Evolutionary conservation across 2,888 invertebrate genomes (phyloP).

Genomic region (Cerceris ruficornis): DNA sequence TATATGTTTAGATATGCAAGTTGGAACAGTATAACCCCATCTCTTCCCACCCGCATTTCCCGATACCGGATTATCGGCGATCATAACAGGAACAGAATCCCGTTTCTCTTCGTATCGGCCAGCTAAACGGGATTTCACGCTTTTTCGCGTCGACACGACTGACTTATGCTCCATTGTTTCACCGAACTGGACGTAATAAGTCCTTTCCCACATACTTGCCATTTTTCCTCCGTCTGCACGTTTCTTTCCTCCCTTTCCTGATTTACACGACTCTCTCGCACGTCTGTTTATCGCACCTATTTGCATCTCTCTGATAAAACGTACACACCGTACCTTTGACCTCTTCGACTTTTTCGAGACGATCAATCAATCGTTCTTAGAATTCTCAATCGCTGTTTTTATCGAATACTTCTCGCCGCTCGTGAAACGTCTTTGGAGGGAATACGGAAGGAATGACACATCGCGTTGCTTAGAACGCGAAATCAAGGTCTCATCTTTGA

Average conservation of each 20-base stretch:
- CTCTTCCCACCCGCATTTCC: no score
- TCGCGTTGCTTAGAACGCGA: not conserved
- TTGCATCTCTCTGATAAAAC: no score
- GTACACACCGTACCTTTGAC: no score
- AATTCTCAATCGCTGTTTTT: not conserved
- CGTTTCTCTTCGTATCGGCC: not conserved
- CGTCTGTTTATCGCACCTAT: slow-evolving; percentile 48
- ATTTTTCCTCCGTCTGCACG: slow-evolving; percentile 29
- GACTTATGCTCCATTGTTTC: slow-evolving; percentile 49
- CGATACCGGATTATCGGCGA: no score
- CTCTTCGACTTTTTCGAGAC: no score
- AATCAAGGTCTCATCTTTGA: slow-evolving; percentile 1
- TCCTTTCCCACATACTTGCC: slow-evolving; percentile 22
- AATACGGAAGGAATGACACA: not conserved
- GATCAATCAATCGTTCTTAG: no score
- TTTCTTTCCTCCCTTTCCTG: slow-evolving; percentile 22
- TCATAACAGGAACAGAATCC: not conserved
- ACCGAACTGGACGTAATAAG: slow-evolving; percentile 20
- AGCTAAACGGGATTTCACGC: slow-evolving; percentile 12
- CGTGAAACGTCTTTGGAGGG: not conserved
- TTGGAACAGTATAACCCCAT: no score
- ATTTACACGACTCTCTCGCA: slow-evolving; percentile 33
- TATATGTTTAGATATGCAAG: no score
- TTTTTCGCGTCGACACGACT: slow-evolving; percentile 27
- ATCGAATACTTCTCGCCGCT: not conserved